Base-by-base conservation (phyloP, 2,888 invertebrate genomes). In the Neocrepidodera transversa region DNA sequence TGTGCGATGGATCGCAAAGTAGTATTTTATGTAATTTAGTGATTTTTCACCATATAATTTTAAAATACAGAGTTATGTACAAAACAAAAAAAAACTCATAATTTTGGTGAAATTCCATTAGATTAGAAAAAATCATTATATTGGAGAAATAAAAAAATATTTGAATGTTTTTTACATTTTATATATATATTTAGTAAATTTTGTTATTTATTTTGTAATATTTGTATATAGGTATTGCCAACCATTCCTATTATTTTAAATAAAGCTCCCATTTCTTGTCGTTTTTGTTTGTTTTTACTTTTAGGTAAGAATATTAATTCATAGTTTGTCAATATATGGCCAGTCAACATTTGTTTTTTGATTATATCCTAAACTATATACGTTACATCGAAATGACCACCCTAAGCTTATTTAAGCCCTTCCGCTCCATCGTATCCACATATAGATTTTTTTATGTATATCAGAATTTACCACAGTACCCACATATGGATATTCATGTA, bases 201-300 rank as follows among this genome's bases (percentile, higher is more conserved):
- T 48, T 62, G 49, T 61, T 60, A 48, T 62, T 63, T 62, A 56
- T 62, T 54, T 51, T 65, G 51, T 59, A 35, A 57, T 60, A 64
- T 60, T 63, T 64, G 65, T 65, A 63, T 50, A 65, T 65, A 65
- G 30, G 53, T 59, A 51, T 58, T 62, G 43, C 54, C 58, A 51
- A 59, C 55, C 65, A 65, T 65, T 65, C 65, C 65, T 57, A 58
- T 60, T 52, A 23, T 53, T 36, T 65, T 64, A 50, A 64, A 57
- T 60, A 62, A 66, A 62, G 30, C 66, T 71, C 70, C 52, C 32
- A 26, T 16, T 51, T 51, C 45, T 43, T 51, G 38, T 58, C 18
- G 32, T 47, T 47, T 40, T 48, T 17, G 35, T 35, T 35, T 14
- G 14, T 35, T n/a, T n/a, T n/a, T n/a, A n/a, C n/a, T n/a, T n/a